Percentiles rank a stretch among this genome's conserved stretches.
These are phyloP conservation scores for Ispidina picta DNA, from an alignment of 2,797 vertebrate species.

Conservation along the genomic window DNA sequence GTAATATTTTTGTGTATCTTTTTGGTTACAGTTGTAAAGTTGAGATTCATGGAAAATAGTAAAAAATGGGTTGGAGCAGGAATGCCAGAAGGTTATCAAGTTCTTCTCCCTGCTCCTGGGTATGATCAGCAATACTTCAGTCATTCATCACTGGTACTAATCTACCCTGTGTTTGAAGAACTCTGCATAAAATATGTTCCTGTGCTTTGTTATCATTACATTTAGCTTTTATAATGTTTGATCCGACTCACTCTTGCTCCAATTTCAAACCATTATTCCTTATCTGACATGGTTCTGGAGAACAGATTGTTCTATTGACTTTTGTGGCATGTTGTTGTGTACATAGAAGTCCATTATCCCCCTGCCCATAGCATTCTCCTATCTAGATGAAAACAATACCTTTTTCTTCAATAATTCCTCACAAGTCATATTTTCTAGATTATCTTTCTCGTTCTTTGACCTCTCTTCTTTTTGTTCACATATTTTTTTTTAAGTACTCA, in stretches of 20 bases:
- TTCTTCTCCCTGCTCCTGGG: neutral
- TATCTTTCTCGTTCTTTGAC: neutral
- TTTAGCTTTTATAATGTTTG: conserved; percentile 22
- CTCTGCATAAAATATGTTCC: neutral
- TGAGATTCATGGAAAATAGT: neutral
- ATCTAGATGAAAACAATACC: neutral
- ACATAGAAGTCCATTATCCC: neutral
- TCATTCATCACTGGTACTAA: neutral
- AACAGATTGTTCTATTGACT: conserved; percentile 28
- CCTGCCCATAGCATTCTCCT: neutral
- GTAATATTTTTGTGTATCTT: neutral
- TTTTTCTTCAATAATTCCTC: neutral
- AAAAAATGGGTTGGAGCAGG: neutral
- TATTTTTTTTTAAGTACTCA: neutral
- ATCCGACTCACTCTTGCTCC: neutral
- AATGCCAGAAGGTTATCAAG: neutral
- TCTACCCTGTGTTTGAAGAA: neutral
- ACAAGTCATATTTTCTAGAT: neutral
- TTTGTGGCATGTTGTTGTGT: conserved; percentile 16
- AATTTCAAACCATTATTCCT: conserved; percentile 4
- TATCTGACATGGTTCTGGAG: neutral
- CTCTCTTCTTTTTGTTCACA: neutral
- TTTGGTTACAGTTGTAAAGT: neutral
- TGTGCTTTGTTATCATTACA: neutral
- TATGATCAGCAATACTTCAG: neutral